Conservation (phyloP, 2,888 invertebrate genomes). For the Oligia fasciuncula region DNA sequence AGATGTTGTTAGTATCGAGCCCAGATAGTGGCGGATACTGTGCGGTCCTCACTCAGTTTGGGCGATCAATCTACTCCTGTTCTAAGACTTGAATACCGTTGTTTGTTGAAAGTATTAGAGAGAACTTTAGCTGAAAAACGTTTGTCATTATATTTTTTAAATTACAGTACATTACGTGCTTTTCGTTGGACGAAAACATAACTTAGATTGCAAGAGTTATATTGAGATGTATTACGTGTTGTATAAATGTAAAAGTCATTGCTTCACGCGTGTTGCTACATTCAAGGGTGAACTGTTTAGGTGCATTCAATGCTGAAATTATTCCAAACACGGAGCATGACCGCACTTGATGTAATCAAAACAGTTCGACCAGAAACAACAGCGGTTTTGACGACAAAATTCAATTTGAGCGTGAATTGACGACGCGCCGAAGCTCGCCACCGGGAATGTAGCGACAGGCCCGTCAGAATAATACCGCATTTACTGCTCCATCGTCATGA, state of each 20-base stretch:
- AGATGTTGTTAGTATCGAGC: constrained; percentile 78
- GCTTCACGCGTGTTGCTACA: constrained; percentile 53
- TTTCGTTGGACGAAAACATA: constrained; percentile 53
- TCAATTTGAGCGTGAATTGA: constrained; percentile 40
- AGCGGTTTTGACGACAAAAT: constrained; percentile 25
- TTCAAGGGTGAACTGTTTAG: constrained; percentile 34
- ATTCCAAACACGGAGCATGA: constrained; percentile 26
- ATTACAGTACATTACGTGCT: constrained; percentile 56
- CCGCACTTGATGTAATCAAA: constrained; percentile 48
- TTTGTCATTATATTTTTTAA: constrained; percentile 70
- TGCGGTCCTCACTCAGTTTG: constrained; percentile 53
- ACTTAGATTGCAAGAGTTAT: constrained; percentile 40
- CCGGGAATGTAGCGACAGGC: constrained; percentile 38
- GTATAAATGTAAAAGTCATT: constrained; percentile 53
- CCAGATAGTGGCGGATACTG: constrained; percentile 57
- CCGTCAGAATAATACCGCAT: constrained; percentile 49
- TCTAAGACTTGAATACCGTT: constrained; percentile 83
- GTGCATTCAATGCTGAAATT: constrained; percentile 26
- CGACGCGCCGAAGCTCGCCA: neutral
- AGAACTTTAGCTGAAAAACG: constrained; percentile 75
- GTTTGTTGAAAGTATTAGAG: constrained; percentile 84
- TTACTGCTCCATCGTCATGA: constrained; percentile 58
- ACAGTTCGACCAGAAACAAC: constrained; percentile 44
- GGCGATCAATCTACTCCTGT: constrained; percentile 76
- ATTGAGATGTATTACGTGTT: constrained; percentile 51